Percentiles rank a stretch among this genome's conserved stretches.
Conservation (phyloP, 2,888 invertebrate species). For the Yponomeuta malinellus region DNA sequence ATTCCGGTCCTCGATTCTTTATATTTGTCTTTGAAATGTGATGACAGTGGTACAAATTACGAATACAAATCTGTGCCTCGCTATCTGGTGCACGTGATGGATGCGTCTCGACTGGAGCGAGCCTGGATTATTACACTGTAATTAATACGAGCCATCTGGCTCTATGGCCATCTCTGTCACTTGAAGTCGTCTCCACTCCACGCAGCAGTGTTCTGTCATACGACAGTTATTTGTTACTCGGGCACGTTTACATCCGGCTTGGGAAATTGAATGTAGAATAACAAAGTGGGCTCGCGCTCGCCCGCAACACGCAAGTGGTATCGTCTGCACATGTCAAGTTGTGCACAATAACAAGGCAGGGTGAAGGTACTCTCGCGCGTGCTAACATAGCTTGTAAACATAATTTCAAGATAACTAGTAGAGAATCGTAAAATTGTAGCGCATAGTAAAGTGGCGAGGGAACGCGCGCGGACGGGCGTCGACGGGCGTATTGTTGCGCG, state of each 20-base stretch:
- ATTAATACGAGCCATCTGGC: slow-evolving; percentile 60
- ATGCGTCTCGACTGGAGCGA: slow-evolving; percentile 46
- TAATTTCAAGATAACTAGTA: slow-evolving; percentile 67
- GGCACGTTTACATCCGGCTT: slow-evolving; percentile 25
- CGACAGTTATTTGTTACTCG: slow-evolving; percentile 44
- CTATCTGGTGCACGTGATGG: slow-evolving; percentile 68
- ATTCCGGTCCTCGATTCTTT: slow-evolving; percentile 73
- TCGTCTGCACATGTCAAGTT: background rate
- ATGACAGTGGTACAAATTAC: slow-evolving; percentile 76
- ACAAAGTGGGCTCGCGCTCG: slow-evolving; percentile 16
- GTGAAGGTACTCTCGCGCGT: slow-evolving; percentile 24
- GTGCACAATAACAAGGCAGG: background rate
- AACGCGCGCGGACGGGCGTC: slow-evolving; percentile 38
- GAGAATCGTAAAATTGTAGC: slow-evolving; percentile 61
- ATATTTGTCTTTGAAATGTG: slow-evolving; percentile 77
- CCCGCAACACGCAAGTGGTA: slow-evolving; percentile 18
- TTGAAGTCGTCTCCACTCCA: slow-evolving; percentile 56
- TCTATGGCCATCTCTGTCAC: slow-evolving; percentile 67
- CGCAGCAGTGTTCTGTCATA: slow-evolving; percentile 51
- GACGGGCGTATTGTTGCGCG: slow-evolving; percentile 55
- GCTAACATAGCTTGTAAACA: slow-evolving; percentile 36
- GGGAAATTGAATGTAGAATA: background rate
- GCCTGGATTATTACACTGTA: slow-evolving; percentile 63
- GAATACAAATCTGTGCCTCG: slow-evolving; percentile 72
- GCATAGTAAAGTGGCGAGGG: slow-evolving; percentile 44